Evolutionary conservation across 2,113 vertebrate species (phyloP).

Genomic region (Atrichornis clamosus): DNA sequence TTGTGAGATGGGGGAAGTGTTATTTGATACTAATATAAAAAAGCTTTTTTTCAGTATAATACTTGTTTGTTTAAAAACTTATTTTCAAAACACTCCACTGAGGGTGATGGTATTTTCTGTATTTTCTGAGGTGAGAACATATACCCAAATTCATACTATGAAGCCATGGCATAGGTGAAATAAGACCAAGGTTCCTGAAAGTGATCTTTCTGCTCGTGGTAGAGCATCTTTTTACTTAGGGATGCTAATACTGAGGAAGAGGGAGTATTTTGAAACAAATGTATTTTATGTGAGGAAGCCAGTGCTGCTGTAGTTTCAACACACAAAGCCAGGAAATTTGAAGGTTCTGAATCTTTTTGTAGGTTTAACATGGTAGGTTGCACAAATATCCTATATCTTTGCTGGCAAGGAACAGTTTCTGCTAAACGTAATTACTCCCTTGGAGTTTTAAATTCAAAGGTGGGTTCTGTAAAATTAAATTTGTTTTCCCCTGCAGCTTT

Average conservation of each 20-base stretch:
- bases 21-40: not conserved
- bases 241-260: not conserved
- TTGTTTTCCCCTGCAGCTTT: not conserved
- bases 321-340: slow-evolving; percentile 39
- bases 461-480: slow-evolving; percentile 17
- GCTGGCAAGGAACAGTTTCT: not conserved
- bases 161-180: not conserved
- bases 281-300: slow-evolving; percentile 6
- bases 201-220: not conserved
- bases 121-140: not conserved
- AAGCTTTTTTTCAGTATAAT: not conserved
- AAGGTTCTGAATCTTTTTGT: slow-evolving; percentile 44
- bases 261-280: not conserved
- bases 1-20: not conserved
- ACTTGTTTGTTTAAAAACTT: not conserved
- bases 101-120: not conserved
- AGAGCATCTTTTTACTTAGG: not conserved
- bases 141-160: not conserved
- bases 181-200: not conserved
- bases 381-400: slow-evolving; percentile 8
- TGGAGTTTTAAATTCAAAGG: slow-evolving; percentile 33
- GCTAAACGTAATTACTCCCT: slow-evolving; percentile 10
- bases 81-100: not conserved
- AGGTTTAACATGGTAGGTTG: slow-evolving; percentile 51
- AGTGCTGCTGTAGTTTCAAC: not conserved